Evolutionary conservation across 1,140 invertebrate species (phyloP), one percentile per base, ranked within the genome.

Genomic region (Diachasmimorpha longicaudata): DNA sequence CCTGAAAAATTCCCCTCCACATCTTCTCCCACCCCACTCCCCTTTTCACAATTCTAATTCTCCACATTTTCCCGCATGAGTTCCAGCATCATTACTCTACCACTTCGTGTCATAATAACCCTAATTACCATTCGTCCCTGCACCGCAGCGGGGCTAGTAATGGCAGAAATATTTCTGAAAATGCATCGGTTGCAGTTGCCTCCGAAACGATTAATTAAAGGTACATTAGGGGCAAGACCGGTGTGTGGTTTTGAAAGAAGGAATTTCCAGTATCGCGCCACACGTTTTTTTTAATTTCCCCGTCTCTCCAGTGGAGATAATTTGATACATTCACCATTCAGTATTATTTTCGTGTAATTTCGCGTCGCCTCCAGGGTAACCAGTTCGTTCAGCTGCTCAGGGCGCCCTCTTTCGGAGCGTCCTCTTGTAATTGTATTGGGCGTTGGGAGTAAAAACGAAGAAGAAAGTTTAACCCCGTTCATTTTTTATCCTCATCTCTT

Each of bases 321-420:
- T 86, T 86, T 86, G 82, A 87, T 87, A 85, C 83, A 79, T 83
- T 83, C 79, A 82, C 82, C 81, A 82, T 85, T 87, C 86, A 84
- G 82, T 85, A 85, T 86, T 85, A 84, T 87, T 87, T 87, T 86
- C 83, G 81, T 85, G 83, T 86, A 87, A 88, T 88, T 87, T 85
- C 82, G 81, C 84, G 83, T 86, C 81, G 85, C 86, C 84, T 80
- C 78, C 79, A 85, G 85, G 85, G 81, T 42, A 76, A 80, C 85
- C 80, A 81, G 83, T 83, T 84, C 83, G 81, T 80, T 63, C 58
- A 63, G 58, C 58, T 63, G 58, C 81, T 82, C 81, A 70, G 77
- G 77, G 73, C 82, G 82, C 83, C 79, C 81, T 63, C 58, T 63
- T 63, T 63, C 21, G 23, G 23, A 25, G n/a, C 81, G 81, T 81